Evolutionary conservation across 2,888 invertebrate species (phyloP).

Genomic region (Noctua comes): DNA sequence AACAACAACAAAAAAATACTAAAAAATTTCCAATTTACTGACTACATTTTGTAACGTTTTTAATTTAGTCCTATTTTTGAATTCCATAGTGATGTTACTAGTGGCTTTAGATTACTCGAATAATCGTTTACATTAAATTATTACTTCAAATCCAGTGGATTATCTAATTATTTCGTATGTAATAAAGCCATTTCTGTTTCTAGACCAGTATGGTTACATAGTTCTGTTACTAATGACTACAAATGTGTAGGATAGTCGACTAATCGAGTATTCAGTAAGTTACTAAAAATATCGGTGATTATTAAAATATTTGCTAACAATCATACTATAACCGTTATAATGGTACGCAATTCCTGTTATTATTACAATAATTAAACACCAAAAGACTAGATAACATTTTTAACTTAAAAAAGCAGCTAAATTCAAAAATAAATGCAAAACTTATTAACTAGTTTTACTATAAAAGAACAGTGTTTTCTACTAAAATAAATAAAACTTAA

Average conservation of each 20-base stretch:
- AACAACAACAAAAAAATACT: background rate
- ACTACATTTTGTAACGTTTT: slow-evolving; percentile 27
- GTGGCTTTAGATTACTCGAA: slow-evolving; percentile 13
- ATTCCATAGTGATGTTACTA: slow-evolving; percentile 35
- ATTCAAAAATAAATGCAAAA: slow-evolving; percentile 65
- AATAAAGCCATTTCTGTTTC: slow-evolving; percentile 1
- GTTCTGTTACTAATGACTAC: slow-evolving; percentile 13
- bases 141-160: background rate
- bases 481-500: slow-evolving; percentile 54
- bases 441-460: slow-evolving; percentile 59
- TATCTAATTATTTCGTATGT: background rate
- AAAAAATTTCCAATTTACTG: slow-evolving; percentile 16
- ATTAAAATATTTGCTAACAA: slow-evolving; percentile 14
- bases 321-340: background rate
- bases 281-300: slow-evolving; percentile 2
- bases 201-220: slow-evolving; percentile 11
- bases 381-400: slow-evolving; percentile 8
- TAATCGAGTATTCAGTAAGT: slow-evolving; percentile 37
- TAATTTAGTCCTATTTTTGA: slow-evolving; percentile 13
- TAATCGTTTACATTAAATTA: background rate
- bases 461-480: slow-evolving; percentile 12
- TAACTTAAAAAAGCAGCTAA: slow-evolving; percentile 43
- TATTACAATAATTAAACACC: background rate
- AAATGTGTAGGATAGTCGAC: slow-evolving; percentile 30
- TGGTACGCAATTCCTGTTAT: slow-evolving; percentile 31